These are phyloP conservation scores for Eleutherodactylus coqui DNA, from an alignment of 2,797 vertebrate genomes.

Conservation along the genomic window DNA sequence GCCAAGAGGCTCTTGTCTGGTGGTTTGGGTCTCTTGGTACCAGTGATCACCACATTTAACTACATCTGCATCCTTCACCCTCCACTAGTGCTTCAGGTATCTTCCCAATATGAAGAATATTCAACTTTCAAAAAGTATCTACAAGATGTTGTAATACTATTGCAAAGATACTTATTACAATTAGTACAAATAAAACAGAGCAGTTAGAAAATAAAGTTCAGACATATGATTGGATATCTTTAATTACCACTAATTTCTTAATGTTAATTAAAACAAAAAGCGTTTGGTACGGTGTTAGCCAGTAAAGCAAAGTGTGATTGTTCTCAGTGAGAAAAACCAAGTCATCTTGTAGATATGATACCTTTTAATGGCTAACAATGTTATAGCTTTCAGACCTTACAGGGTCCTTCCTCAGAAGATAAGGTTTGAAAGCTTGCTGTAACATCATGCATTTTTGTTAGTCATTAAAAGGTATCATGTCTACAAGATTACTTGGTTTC, in stretches of 20 bases:
- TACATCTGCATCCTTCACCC: background rate
- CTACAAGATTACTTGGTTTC: too few species aligned
- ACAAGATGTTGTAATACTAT: background rate
- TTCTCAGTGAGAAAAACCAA: too few species aligned
- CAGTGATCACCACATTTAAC: background rate
- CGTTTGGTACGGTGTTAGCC: too few species aligned
- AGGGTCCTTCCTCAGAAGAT: too few species aligned
- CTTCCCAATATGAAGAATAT: background rate
- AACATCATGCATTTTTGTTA: too few species aligned
- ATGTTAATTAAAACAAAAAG: too few species aligned
- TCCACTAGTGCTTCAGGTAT: background rate
- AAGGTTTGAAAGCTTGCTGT: too few species aligned
- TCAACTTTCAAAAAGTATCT: background rate
- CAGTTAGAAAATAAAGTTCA: background rate
- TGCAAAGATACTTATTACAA: background rate
- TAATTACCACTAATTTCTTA: background rate
- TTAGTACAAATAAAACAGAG: background rate
- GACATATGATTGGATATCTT: background rate
- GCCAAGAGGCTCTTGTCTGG: background rate
- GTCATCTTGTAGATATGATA: too few species aligned
- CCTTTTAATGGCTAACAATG: too few species aligned
- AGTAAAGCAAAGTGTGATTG: too few species aligned
- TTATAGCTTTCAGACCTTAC: too few species aligned
- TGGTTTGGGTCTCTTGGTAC: background rate
- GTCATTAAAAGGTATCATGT: too few species aligned